Evolutionary conservation across 1,140 invertebrate species (phyloP).

Genomic region (Lineus longissimus): DNA sequence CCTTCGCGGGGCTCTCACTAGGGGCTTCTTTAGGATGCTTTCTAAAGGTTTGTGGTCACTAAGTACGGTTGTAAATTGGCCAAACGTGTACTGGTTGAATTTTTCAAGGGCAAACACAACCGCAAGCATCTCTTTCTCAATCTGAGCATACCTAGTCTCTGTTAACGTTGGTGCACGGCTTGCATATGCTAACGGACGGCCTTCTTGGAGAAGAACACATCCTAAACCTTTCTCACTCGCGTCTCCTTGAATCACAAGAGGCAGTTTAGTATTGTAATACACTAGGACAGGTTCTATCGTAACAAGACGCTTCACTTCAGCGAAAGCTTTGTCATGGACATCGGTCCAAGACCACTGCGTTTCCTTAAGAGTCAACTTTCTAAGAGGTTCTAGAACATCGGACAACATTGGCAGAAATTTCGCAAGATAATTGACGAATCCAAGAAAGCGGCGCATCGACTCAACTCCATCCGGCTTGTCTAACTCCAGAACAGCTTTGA

Average conservation of each 20-base stretch:
- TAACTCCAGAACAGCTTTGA: slow-evolving; percentile 46
- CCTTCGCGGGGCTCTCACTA: neutral
- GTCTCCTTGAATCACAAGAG: slow-evolving; percentile 33
- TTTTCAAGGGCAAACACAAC: slow-evolving; percentile 8
- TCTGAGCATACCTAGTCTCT: slow-evolving; percentile 19
- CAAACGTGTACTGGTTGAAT: neutral
- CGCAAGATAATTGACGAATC: slow-evolving; percentile 26
- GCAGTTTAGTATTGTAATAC: slow-evolving; percentile 30
- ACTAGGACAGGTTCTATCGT: slow-evolving; percentile 21
- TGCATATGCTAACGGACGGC: slow-evolving; percentile 17
- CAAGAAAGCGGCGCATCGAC: slow-evolving; percentile 23
- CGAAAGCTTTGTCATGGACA: slow-evolving; percentile 10
- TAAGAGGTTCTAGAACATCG: slow-evolving; percentile 22
- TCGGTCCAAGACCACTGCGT: slow-evolving; percentile 19
- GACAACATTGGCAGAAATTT: slow-evolving; percentile 26
- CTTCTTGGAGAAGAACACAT: slow-evolving; percentile 36
- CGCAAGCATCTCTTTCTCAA: slow-evolving; percentile 18
- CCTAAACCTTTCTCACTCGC: slow-evolving; percentile 37
- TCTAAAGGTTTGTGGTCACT: slow-evolving; percentile 11
- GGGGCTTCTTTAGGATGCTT: slow-evolving; percentile 9
- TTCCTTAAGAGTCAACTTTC: slow-evolving; percentile 21
- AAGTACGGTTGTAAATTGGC: neutral
- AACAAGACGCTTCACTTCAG: slow-evolving; percentile 1
- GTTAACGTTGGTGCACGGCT: slow-evolving; percentile 10
- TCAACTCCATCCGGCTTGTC: slow-evolving; percentile 40